Conservation (phyloP, 2,888 invertebrate species). For the Leucoptera coffeella region DNA sequence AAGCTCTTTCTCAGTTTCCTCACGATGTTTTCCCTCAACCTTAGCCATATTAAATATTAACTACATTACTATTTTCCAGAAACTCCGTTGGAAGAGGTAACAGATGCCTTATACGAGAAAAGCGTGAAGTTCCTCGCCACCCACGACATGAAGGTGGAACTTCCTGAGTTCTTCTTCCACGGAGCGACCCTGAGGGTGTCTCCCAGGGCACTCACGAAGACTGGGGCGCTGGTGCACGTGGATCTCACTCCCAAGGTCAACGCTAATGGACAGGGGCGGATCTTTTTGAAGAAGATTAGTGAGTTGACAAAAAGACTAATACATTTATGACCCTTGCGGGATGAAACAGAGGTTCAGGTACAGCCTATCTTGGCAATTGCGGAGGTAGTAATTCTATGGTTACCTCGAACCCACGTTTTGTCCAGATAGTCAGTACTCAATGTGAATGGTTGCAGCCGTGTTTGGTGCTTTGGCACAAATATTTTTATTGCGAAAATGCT, state of each 20-base stretch:
- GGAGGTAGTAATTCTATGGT: no score
- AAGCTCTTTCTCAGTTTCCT: no score
- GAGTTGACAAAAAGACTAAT: no score
- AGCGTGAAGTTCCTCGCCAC: constrained; percentile 69
- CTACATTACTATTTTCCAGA: constrained; percentile 20
- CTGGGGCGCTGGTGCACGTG: constrained; percentile 68
- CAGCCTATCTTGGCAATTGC: no score
- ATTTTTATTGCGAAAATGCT: no score
- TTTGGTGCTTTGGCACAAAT: no score
- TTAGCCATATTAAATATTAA: neutral
- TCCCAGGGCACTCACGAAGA: constrained; percentile 64
- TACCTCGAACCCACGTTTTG: no score
- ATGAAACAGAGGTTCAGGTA: no score
- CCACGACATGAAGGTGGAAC: constrained; percentile 65
- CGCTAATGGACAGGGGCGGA: constrained; percentile 44
- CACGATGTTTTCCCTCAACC: neutral
- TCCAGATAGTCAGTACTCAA: no score
- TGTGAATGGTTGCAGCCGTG: no score
- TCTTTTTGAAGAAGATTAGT: constrained; percentile 69
- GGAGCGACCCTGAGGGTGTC: constrained; percentile 69
- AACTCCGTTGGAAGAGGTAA: constrained; percentile 69
- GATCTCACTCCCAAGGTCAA: constrained; percentile 58
- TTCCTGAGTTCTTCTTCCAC: constrained; percentile 69
- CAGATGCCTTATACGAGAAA: constrained; percentile 63
- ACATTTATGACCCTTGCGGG: no score